These are phyloP conservation scores for Orchestes rusci DNA, from an alignment of 2,888 invertebrate genomes.

Conservation along the genomic window DNA sequence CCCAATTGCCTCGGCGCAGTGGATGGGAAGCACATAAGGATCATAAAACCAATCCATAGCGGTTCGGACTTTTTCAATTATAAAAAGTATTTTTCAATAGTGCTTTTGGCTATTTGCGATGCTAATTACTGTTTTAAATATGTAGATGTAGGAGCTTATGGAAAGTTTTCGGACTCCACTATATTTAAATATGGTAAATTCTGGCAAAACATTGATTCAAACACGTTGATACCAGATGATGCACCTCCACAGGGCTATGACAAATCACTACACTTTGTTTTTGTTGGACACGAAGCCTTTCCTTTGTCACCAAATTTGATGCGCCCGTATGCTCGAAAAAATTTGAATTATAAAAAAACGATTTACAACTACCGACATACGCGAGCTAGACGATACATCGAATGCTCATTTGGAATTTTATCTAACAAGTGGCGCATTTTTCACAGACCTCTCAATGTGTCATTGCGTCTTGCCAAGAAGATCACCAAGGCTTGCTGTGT, in stretches of 20 bases:
- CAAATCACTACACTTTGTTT: conserved; percentile 30
- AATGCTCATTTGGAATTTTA: conserved; percentile 26
- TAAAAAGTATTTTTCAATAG: too few species aligned
- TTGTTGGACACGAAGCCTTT: conserved; percentile 42
- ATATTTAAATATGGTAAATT: too few species aligned
- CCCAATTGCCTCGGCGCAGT: conserved; percentile 30
- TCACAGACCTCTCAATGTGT: conserved; percentile 21
- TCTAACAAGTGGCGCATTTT: conserved; percentile 14
- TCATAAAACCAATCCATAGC: conserved; percentile 28
- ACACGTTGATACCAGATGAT: too few species aligned
- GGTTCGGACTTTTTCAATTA: conserved; percentile 33
- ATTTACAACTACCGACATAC: conserved; percentile 19
- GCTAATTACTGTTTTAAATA: conserved; percentile 31
- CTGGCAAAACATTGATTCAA: too few species aligned
- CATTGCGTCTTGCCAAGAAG: conserved; percentile 17
- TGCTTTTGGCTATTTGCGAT: conserved; percentile 29
- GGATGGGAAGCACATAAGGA: conserved; percentile 33
- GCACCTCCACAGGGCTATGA: too few species aligned
- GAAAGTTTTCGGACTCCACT: too few species aligned
- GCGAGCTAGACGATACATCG: conserved; percentile 13
- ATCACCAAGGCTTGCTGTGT: conserved; percentile 23
- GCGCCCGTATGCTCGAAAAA: conserved; percentile 8
- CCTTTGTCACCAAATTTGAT: conserved; percentile 4
- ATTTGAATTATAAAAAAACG: conserved; percentile 7
- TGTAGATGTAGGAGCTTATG: conserved; percentile 31